These are phyloP conservation scores for Anthoscopus minutus DNA, from an alignment of 2,113 vertebrate genomes.

Conservation along the genomic window DNA sequence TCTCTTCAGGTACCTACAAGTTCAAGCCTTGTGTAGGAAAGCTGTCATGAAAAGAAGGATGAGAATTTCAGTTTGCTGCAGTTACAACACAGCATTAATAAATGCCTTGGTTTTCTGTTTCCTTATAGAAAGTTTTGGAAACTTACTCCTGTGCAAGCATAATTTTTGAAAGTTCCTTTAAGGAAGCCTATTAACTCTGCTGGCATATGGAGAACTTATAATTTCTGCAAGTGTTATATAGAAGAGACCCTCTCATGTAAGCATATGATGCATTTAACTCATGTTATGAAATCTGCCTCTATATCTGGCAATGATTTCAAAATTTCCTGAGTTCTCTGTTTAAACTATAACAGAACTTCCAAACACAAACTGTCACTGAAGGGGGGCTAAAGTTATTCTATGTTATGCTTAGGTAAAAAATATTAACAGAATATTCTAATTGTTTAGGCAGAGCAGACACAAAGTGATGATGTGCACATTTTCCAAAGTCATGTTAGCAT, in stretches of 20 bases:
- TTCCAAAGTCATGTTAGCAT: background rate
- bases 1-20: background rate
- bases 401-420: constrained; percentile 18
- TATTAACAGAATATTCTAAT: constrained; percentile 11
- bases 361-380: background rate
- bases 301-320: constrained; percentile 37
- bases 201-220: constrained; percentile 46
- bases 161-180: constrained; percentile 1
- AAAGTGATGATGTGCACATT: background rate
- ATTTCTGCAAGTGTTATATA: constrained; percentile 45
- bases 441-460: background rate
- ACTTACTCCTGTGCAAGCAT: background rate
- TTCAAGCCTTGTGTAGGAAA: background rate
- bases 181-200: constrained; percentile 22
- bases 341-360: constrained; percentile 1
- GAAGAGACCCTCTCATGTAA: constrained; percentile 21
- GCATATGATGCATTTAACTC: constrained; percentile 35
- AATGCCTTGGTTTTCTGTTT: background rate
- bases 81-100: background rate
- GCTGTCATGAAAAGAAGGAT: background rate
- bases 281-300: constrained; percentile 33
- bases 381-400: background rate
- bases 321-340: constrained; percentile 32
- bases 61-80: background rate
- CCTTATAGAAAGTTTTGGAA: background rate